Percentiles rank a stretch among this genome's conserved stretches.
Conservation (phyloP, 2,888 invertebrate species). For the Ceratothoa steindachneri region DNA sequence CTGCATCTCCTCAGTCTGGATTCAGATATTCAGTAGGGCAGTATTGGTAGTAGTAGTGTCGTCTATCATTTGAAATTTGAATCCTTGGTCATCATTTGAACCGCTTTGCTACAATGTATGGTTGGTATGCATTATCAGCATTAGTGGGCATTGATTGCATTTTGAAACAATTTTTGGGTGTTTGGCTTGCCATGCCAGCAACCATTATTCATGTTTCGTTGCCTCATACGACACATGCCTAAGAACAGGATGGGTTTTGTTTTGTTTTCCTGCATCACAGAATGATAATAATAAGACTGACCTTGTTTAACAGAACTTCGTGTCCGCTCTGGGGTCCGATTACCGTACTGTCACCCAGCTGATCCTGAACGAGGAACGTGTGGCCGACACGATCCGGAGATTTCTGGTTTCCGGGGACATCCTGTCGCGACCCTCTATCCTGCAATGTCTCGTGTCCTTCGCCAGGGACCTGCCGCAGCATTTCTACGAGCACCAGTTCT, state of each 20-base stretch:
- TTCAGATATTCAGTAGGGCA: too few relatives aligned
- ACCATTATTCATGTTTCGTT: too few relatives aligned
- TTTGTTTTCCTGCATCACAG: not conserved
- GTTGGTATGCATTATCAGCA: too few relatives aligned
- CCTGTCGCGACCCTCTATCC: slow-evolving; percentile 21
- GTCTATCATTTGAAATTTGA: too few relatives aligned
- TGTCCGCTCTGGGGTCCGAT: not conserved
- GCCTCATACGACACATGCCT: too few relatives aligned
- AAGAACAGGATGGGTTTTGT: not conserved
- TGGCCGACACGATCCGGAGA: not conserved
- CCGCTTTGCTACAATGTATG: too few relatives aligned
- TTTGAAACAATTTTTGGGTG: too few relatives aligned
- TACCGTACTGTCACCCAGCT: not conserved
- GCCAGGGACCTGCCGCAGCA: slow-evolving; percentile 37
- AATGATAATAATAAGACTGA: not conserved
- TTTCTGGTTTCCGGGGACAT: not conserved
- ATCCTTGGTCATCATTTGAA: too few relatives aligned
- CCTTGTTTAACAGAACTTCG: not conserved
- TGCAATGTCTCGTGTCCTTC: slow-evolving; percentile 35
- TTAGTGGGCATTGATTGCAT: too few relatives aligned
- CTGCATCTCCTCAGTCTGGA: too few relatives aligned
- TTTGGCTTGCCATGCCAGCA: too few relatives aligned
- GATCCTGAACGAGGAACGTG: not conserved
- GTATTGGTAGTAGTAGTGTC: too few relatives aligned
- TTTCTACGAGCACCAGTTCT: slow-evolving; percentile 36